Evolutionary conservation across 92 coral and sea anemone genomes (phyloP), one percentile per base, ranked within the genome.

Genomic region (Muricea muricata): DNA sequence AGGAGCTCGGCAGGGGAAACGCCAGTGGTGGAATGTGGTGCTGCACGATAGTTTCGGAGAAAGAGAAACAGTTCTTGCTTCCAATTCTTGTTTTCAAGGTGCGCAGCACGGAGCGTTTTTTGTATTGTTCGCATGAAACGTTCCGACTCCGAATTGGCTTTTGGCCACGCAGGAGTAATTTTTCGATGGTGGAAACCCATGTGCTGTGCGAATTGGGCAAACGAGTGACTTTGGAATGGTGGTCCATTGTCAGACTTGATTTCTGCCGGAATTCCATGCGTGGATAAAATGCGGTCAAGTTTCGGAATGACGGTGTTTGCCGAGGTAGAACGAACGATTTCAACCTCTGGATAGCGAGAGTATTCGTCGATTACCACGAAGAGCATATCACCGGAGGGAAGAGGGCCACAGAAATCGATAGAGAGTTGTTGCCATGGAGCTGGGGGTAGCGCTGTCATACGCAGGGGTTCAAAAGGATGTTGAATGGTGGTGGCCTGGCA

Each of bases 281-380:
- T 50, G 65, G 87, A 65, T 41, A 71, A 68, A 26, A 72, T 56
- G 25, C 67, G 65, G 66, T 83, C 73, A 17, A 56, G 30, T 32
- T 83, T 83, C 21, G 87, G 87, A 6, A 72, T 72, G 72, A 83
- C 80, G 14, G 80, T 50, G 1, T 23, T 35, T 42, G 81, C 87
- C 24, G 87, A 31, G 18, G 87, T 72, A 0, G 87, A 83, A 7
- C 52, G 26, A 54, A 70, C 61, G 14, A 69, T 83, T 56, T 83
- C 87, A 31, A 83, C 80, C 33, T 83, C 80, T n/a, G 87, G 87
- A 72, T 71, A 83, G 20, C 87, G 42, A 23, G 80, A 71, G 31
- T 83, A 83, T 69, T 83, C 81, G 67, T 83, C 87, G 12, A 83
- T 83, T 48, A 83, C 87, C 35, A 83, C 61, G 30, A 72, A 23